Evolutionary conservation across 2,888 invertebrate genomes (phyloP).

Genomic region (Eupithecia abbreviata): DNA sequence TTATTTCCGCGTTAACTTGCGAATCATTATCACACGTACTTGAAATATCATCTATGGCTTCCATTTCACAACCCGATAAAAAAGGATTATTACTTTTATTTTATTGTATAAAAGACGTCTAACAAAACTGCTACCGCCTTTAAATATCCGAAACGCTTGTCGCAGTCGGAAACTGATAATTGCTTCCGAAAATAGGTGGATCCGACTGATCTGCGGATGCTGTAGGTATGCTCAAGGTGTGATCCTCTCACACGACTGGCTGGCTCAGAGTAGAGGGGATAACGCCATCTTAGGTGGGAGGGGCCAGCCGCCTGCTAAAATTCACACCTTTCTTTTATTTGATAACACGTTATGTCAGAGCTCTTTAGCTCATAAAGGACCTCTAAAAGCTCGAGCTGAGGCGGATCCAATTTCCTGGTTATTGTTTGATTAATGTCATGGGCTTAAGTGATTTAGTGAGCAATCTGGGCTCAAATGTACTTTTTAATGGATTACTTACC

Average conservation of each 20-base stretch:
- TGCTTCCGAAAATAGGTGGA: slow-evolving; percentile 82
- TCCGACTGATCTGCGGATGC: slow-evolving; percentile 58
- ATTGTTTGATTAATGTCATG: slow-evolving; percentile 79
- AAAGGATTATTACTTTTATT: background rate
- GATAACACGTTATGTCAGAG: slow-evolving; percentile 82
- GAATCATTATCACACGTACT: slow-evolving; percentile 75
- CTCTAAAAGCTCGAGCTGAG: slow-evolving; percentile 82
- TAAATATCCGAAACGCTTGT: slow-evolving; percentile 58
- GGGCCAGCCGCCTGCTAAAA: slow-evolving; percentile 79
- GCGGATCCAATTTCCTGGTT: slow-evolving; percentile 75
- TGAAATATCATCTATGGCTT: slow-evolving; percentile 69
- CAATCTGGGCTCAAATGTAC: slow-evolving; percentile 50
- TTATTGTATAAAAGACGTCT: slow-evolving; percentile 17
- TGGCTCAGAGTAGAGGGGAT: slow-evolving; percentile 67
- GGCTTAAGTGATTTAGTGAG: slow-evolving; percentile 73
- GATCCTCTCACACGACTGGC: slow-evolving; percentile 74
- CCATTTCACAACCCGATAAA: slow-evolving; percentile 54
- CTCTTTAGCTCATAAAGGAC: slow-evolving; percentile 79
- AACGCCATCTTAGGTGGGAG: slow-evolving; percentile 81
- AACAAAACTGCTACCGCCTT: slow-evolving; percentile 43
- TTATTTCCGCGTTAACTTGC: slow-evolving; percentile 46
- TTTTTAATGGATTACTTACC: slow-evolving; percentile 30
- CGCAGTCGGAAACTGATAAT: slow-evolving; percentile 71
- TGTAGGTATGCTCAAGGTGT: slow-evolving; percentile 74
- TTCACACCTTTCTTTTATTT: slow-evolving; percentile 84